Conservation (phyloP, 2,888 invertebrate species). For the Lymantria dispar region DNA sequence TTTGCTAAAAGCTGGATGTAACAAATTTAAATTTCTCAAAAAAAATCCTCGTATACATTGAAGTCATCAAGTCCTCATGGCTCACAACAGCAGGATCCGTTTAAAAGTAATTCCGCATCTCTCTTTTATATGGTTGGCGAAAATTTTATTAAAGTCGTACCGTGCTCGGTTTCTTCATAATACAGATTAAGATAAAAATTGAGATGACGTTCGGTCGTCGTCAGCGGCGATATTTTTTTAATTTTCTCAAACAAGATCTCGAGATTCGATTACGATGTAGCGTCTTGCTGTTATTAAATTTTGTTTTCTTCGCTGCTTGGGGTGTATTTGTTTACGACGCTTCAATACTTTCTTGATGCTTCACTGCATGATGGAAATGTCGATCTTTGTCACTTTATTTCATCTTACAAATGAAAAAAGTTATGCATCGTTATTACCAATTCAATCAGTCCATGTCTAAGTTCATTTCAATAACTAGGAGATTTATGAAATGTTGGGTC, state of each 20-base stretch:
- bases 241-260: constrained; percentile 74
- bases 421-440: too few relatives aligned
- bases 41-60: constrained; percentile 10
- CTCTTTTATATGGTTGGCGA: constrained; percentile 43
- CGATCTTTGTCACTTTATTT: not conserved
- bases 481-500: too few relatives aligned
- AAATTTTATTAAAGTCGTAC: constrained; percentile 56
- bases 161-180: constrained; percentile 62
- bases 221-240: constrained; percentile 72
- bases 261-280: constrained; percentile 70
- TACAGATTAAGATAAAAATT: constrained; percentile 77
- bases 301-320: constrained; percentile 50
- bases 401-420: too few relatives aligned
- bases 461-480: too few relatives aligned
- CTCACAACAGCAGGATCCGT: constrained; percentile 25
- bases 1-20: constrained; percentile 4
- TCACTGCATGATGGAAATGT: not conserved
- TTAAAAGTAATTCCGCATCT: constrained; percentile 49
- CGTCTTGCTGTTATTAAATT: constrained; percentile 66
- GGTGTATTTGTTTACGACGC: constrained; percentile 40
- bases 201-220: constrained; percentile 66
- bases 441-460: too few relatives aligned
- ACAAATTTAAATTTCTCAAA: constrained; percentile 16
- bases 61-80: constrained; percentile 13
- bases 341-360: constrained; percentile 24